A percentile compares a stretch with the other conserved stretches of the same genome.
These are phyloP conservation scores for Casuarius casuarius DNA, from an alignment of 2,113 vertebrate species.

Conservation along the genomic window DNA sequence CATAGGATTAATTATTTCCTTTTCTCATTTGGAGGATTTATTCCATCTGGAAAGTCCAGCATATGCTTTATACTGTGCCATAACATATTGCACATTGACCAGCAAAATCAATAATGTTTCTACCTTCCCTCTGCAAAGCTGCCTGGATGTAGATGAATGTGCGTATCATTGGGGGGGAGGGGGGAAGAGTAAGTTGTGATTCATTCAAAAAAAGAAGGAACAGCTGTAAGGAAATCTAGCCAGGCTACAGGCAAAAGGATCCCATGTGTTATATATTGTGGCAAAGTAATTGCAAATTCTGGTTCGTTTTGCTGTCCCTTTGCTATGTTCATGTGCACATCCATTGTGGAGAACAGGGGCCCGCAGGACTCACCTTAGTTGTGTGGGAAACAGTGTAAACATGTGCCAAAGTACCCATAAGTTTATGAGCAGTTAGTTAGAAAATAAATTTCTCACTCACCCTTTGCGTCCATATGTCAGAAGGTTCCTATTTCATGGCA, in stretches of 20 bases:
- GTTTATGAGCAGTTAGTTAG: not conserved
- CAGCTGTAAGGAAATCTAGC: not conserved
- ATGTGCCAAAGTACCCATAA: not conserved
- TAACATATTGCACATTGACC: not conserved
- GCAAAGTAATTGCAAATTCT: not conserved
- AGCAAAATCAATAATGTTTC: not conserved
- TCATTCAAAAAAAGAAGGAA: not conserved
- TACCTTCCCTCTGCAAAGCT: not conserved
- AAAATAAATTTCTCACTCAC: rapidly evolving
- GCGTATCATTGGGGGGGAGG: not conserved
- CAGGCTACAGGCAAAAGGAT: not conserved
- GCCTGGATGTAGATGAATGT: not conserved
- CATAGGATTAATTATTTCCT: not conserved
- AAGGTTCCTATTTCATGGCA: not conserved
- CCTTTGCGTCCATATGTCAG: not conserved
- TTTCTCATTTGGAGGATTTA: not conserved
- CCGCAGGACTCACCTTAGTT: rapidly evolving
- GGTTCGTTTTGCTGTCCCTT: not conserved
- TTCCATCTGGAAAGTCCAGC: not conserved
- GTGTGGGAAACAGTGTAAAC: not conserved
- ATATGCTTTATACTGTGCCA: not conserved
- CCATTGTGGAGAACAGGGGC: not conserved
- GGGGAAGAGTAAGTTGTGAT: not conserved
- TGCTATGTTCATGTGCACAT: rapidly evolving
- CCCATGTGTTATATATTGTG: not conserved